phyloP scores from a whole-genome alignment of 2,113 vertebrate genomes.

The Mustela nigripes region DNA sequence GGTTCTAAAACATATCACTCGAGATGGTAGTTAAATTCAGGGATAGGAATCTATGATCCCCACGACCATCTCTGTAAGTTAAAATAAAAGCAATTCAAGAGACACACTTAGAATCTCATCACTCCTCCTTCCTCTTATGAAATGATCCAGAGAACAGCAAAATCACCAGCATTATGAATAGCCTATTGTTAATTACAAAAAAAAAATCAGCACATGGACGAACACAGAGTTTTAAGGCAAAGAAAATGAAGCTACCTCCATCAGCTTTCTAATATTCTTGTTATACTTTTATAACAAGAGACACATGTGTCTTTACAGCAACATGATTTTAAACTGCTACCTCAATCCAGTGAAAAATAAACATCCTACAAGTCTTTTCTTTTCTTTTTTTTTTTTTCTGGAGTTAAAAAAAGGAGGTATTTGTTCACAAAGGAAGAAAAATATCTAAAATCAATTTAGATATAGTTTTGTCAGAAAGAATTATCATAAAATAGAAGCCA shows the following conservation, averaged over 20 bases:
- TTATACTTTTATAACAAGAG: slow-evolving; percentile 10
- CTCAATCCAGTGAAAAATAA: slow-evolving; percentile 53
- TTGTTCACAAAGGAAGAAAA: slow-evolving; percentile 41
- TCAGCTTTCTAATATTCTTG: not conserved
- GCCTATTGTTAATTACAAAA: not conserved
- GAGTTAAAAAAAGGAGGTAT: not conserved
- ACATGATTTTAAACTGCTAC: slow-evolving; percentile 27
- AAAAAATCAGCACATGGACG: not conserved
- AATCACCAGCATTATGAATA: not conserved
- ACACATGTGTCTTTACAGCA: slow-evolving; percentile 21
- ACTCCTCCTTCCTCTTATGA: not conserved
- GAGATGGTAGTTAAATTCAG: not conserved
- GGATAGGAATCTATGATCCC: not conserved
- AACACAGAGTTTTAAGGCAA: not conserved
- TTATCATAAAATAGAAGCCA: slow-evolving; percentile 23
- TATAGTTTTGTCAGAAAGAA: not conserved
- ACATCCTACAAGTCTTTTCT: not conserved
- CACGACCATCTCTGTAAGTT: not conserved
- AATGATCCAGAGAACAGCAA: not conserved
- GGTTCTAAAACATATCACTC: not conserved
- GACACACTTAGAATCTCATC: not conserved
- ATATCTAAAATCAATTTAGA: slow-evolving; percentile 9
- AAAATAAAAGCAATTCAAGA: not conserved
- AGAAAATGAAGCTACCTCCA: not conserved
- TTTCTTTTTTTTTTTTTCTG: not conserved